phyloP scores from a whole-genome alignment of 2,888 invertebrate genomes.

The Blastobasis lacticolella region DNA sequence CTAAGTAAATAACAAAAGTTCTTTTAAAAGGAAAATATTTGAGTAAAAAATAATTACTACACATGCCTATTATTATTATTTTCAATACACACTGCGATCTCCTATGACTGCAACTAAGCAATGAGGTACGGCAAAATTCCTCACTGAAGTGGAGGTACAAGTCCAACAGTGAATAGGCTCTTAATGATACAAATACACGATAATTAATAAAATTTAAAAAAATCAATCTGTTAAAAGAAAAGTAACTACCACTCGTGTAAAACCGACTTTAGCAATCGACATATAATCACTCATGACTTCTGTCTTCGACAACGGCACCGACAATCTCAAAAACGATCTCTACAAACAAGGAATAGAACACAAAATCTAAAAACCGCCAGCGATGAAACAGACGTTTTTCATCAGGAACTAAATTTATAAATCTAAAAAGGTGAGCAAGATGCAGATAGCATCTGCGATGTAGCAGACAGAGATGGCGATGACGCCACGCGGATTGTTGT shows the following conservation, averaged over 20 bases:
- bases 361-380: neutral
- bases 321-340: constrained; percentile 1
- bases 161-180: too few relatives aligned
- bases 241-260: neutral
- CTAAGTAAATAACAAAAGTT: neutral
- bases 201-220: too few relatives aligned
- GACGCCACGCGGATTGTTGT: constrained; percentile 39
- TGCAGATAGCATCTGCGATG: constrained; percentile 13
- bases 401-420: constrained; percentile 28
- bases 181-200: too few relatives aligned
- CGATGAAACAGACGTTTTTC: constrained; percentile 1
- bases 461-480: constrained; percentile 38
- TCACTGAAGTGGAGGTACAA: too few relatives aligned
- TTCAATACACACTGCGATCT: too few relatives aligned
- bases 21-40: too few relatives aligned
- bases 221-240: too few relatives aligned
- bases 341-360: neutral
- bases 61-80: too few relatives aligned
- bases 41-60: too few relatives aligned
- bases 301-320: constrained; percentile 2
- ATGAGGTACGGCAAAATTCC: too few relatives aligned
- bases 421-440: constrained; percentile 36
- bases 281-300: constrained; percentile 16
- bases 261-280: constrained; percentile 18
- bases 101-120: too few relatives aligned